These are phyloP conservation scores for Pterobdella sp. DNA, from an alignment of 2,888 invertebrate species.

Conservation along the genomic window DNA sequence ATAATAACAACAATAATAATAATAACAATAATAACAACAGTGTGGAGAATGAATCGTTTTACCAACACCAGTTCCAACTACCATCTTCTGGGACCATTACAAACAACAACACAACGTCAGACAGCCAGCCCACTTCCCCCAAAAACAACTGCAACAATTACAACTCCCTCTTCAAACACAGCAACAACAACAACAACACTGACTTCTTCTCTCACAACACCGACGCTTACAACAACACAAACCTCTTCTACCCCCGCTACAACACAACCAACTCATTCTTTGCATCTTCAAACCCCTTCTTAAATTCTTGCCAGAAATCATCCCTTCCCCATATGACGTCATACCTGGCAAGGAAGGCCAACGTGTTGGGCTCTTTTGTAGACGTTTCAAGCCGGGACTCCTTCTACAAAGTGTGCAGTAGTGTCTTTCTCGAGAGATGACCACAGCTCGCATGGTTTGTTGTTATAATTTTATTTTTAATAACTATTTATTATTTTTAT, in stretches of 20 bases:
- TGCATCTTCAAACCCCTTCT: too few species aligned
- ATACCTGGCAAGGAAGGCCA: slow-evolving; percentile 17
- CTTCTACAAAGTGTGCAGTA: slow-evolving; percentile 26
- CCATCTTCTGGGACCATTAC: neutral
- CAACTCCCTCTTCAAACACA: slow-evolving; percentile 10
- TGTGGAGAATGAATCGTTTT: neutral
- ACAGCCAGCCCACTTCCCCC: slow-evolving; percentile 7
- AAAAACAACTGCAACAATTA: neutral
- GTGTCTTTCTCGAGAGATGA: slow-evolving; percentile 23
- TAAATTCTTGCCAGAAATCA: neutral
- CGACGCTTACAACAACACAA: neutral
- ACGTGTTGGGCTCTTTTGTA: slow-evolving; percentile 23
- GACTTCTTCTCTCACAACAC: neutral
- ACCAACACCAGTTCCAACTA: neutral
- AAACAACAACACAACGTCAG: neutral
- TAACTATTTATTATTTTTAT: neutral
- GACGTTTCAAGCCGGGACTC: slow-evolving; percentile 27
- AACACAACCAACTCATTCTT: neutral
- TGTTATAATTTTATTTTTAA: neutral
- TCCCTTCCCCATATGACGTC: slow-evolving; percentile 18
- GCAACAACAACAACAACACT: slow-evolving; percentile 14
- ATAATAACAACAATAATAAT: slow-evolving; percentile 9
- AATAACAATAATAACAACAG: neutral
- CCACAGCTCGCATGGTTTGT: neutral
- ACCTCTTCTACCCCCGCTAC: slow-evolving; percentile 10